Evolutionary conservation across 53 echinoderm and acorn worm species (phyloP).

Genomic region (Glandiceps talaboti): DNA sequence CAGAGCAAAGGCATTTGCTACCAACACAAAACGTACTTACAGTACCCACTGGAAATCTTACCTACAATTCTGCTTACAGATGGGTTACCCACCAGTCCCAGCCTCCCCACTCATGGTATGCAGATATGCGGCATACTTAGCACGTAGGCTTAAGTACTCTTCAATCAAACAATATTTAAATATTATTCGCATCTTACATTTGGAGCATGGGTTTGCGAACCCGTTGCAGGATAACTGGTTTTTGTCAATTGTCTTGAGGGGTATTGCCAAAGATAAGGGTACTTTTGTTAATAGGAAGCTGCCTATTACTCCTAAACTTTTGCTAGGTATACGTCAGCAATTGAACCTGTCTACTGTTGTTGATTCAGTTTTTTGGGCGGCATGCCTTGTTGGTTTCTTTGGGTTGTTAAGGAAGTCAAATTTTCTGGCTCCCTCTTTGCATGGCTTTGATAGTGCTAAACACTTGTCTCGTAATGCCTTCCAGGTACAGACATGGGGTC

Average conservation of each 20-base stretch:
- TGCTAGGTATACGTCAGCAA: background rate
- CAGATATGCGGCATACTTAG: background rate
- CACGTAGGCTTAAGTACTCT: background rate
- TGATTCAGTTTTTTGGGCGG: background rate
- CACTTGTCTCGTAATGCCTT: background rate
- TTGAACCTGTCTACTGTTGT: background rate
- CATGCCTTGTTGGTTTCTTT: background rate
- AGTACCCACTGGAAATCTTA: background rate
- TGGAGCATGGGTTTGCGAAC: background rate
- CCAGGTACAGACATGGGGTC: background rate
- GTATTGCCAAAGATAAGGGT: background rate
- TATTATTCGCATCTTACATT: background rate
- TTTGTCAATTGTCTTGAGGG: background rate
- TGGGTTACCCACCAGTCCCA: background rate
- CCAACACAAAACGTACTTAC: background rate
- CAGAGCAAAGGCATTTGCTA: background rate
- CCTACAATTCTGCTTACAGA: background rate
- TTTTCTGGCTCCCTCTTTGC: background rate
- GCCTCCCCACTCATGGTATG: background rate
- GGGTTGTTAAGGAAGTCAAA: conserved; percentile 5
- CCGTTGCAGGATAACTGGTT: background rate
- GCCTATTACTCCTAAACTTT: background rate
- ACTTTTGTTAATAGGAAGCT: background rate
- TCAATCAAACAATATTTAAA: background rate
- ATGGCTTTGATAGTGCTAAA: background rate